phyloP scores from a whole-genome alignment of 2,888 invertebrate species.

The Eupithecia tripunctaria region DNA sequence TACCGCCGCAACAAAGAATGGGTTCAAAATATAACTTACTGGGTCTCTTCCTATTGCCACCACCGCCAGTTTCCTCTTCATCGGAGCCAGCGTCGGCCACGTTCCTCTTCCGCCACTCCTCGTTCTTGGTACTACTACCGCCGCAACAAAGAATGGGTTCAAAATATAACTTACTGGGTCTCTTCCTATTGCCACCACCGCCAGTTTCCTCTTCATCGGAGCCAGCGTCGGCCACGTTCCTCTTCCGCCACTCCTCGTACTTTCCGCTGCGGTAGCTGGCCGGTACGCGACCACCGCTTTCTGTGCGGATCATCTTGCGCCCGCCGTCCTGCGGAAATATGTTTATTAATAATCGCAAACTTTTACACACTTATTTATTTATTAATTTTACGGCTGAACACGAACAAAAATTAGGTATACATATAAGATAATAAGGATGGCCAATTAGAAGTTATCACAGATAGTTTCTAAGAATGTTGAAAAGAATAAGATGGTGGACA shows the following conservation, averaged over 20 bases:
- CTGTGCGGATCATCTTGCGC: conserved; percentile 91
- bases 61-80: conserved; percentile 58
- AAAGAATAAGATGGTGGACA: no score
- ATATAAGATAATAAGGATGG: no score
- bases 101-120: conserved; percentile 93
- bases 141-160: neutral
- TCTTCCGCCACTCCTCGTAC: conserved; percentile 94
- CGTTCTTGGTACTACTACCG: conserved; percentile 84
- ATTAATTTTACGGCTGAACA: no score
- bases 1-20: neutral
- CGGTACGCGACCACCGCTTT: conserved; percentile 97
- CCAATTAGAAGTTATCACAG: no score
- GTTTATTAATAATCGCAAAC: neutral
- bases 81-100: conserved; percentile 74
- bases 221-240: conserved; percentile 83
- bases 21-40: conserved; percentile 47
- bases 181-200: conserved; percentile 48
- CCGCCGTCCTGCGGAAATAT: conserved; percentile 68
- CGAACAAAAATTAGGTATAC: no score
- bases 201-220: conserved; percentile 66
- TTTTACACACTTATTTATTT: neutral
- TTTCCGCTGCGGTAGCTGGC: conserved; percentile 96
- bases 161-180: conserved; percentile 52
- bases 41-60: conserved; percentile 51
- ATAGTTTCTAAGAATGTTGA: no score